Conservation (phyloP, 2,113 vertebrate species). For the Hassar affinis region DNA sequence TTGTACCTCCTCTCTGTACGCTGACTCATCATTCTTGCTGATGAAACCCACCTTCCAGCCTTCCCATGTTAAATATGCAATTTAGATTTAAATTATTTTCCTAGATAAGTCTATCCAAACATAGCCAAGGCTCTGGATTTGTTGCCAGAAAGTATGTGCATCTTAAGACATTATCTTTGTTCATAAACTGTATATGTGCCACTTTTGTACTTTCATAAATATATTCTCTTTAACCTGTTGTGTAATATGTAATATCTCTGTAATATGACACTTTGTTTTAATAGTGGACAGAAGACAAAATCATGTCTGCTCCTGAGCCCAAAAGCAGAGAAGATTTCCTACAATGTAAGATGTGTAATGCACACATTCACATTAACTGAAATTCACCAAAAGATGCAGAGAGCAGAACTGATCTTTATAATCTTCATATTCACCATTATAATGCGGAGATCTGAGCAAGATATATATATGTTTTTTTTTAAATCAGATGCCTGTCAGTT, state of each 20-base stretch:
- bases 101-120: no score
- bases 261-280: not conserved
- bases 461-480: not conserved
- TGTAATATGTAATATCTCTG: not conserved
- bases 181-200: not conserved
- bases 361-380: not conserved
- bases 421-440: not conserved
- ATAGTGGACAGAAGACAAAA: not conserved
- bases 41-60: no score
- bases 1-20: no score
- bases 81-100: no score
- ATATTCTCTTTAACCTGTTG: not conserved
- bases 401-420: not conserved
- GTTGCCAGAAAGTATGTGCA: not conserved
- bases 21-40: no score
- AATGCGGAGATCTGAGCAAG: no score
- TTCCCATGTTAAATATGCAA: no score
- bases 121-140: no score
- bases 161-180: not conserved
- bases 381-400: no score
- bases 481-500: constrained; percentile 37
- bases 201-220: not conserved
- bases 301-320: constrained; percentile 19
- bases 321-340: constrained; percentile 13
- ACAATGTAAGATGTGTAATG: constrained; percentile 1